Evolutionary conservation across 1,140 invertebrate species (phyloP).

Genomic region (Zaprionus inermis): DNA sequence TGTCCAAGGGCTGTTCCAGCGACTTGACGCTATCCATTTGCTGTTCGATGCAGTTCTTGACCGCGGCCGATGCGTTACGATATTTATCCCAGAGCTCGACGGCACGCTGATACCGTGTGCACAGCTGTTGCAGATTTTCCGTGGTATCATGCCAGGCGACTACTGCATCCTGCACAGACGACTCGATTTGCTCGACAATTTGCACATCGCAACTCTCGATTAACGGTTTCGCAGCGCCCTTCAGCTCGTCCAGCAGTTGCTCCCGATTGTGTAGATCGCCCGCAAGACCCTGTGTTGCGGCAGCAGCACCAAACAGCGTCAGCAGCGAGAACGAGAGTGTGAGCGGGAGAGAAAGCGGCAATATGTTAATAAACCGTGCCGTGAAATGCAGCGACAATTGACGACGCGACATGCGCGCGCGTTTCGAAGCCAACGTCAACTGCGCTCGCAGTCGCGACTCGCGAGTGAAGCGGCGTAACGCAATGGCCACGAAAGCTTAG

Average conservation of each 20-base stretch:
- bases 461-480: conserved; percentile 37
- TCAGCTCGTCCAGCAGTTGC: conserved; percentile 88
- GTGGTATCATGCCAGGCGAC: conserved; percentile 91
- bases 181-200: conserved; percentile 88
- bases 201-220: conserved; percentile 88
- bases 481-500: conserved; percentile 37
- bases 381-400: conserved; percentile 17
- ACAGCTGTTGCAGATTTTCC: conserved; percentile 89
- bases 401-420: conserved; percentile 53
- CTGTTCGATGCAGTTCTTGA: conserved; percentile 89
- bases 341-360: conserved; percentile 11
- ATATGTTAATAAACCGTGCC: conserved; percentile 13
- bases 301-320: background rate
- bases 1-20: conserved; percentile 77
- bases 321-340: background rate
- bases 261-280: conserved; percentile 88
- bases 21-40: conserved; percentile 85
- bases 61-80: conserved; percentile 89
- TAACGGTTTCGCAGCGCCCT: conserved; percentile 88
- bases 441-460: conserved; percentile 25
- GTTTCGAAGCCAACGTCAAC: conserved; percentile 69
- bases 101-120: conserved; percentile 90
- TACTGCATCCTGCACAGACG: conserved; percentile 90
- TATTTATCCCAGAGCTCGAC: conserved; percentile 91
- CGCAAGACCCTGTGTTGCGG: conserved; percentile 85